Evolutionary conservation across 2,888 invertebrate species (phyloP).

Genomic region (Auanema freiburgensis): DNA sequence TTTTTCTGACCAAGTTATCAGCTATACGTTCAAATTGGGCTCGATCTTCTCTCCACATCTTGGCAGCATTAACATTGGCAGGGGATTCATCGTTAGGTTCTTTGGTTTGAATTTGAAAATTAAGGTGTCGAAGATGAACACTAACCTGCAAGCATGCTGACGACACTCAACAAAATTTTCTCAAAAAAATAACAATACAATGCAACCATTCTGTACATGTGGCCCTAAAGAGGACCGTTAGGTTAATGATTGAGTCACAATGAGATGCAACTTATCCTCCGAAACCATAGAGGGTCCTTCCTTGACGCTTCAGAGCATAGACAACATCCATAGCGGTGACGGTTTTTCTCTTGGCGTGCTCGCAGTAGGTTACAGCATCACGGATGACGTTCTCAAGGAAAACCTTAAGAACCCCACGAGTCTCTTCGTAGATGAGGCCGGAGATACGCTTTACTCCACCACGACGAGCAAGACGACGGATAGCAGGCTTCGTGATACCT

Average conservation of each 20-base stretch:
- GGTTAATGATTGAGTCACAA: too few species aligned
- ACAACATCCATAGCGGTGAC: conserved; percentile 87
- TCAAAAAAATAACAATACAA: too few species aligned
- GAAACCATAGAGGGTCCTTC: too few species aligned
- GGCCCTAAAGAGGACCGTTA: too few species aligned
- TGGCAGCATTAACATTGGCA: conserved; percentile 90
- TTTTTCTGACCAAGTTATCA: conserved; percentile 85
- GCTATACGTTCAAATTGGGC: conserved; percentile 90
- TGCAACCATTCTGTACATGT: too few species aligned
- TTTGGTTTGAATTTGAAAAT: conserved; percentile 60
- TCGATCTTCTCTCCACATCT: conserved; percentile 75
- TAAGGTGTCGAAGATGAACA: conserved; percentile 4
- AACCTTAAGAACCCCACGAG: conserved; percentile 69
- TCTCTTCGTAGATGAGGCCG: too few species aligned
- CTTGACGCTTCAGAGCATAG: too few species aligned
- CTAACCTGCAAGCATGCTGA: conserved; percentile 91
- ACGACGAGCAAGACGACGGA: too few species aligned
- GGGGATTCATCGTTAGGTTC: conserved; percentile 99
- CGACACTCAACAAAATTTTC: conserved; percentile 94
- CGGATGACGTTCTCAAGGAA: conserved; percentile 82
- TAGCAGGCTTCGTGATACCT: too few species aligned
- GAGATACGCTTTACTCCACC: too few species aligned
- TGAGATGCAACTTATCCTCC: too few species aligned
- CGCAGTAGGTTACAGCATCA: conserved; percentile 84
- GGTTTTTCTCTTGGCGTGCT: conserved; percentile 84